Percentiles rank a stretch among this genome's conserved stretches.
Conservation (phyloP, 2,888 invertebrate species). For the Spialia ferax region DNA sequence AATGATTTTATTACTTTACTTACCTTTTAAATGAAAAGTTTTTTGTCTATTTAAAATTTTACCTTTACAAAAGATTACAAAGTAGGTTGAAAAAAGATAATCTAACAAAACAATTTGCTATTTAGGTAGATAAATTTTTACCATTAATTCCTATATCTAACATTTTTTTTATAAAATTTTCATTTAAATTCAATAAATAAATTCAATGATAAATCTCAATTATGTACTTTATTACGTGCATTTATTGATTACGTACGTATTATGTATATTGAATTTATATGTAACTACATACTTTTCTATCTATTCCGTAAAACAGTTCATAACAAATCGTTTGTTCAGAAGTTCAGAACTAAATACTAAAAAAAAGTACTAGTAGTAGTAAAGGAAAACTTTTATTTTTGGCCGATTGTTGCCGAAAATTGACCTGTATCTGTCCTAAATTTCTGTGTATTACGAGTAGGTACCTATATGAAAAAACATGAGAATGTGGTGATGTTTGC, state of each 20-base stretch:
- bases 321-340: slow-evolving; percentile 14
- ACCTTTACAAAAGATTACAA: too few relatives aligned
- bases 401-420: too few relatives aligned
- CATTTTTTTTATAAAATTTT: slow-evolving; percentile 17
- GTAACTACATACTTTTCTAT: slow-evolving; percentile 26
- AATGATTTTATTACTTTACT: too few relatives aligned
- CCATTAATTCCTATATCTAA: slow-evolving; percentile 1
- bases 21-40: too few relatives aligned
- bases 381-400: too few relatives aligned
- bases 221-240: slow-evolving; percentile 28
- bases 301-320: slow-evolving; percentile 9
- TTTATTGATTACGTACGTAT: slow-evolving; percentile 31
- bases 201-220: slow-evolving; percentile 25
- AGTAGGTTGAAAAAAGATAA: too few relatives aligned
- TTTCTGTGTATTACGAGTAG: too few relatives aligned
- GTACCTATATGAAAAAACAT: too few relatives aligned
- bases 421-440: too few relatives aligned
- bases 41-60: too few relatives aligned
- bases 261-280: slow-evolving; percentile 22
- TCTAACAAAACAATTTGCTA: neutral
- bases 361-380: too few relatives aligned
- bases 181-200: slow-evolving; percentile 22
- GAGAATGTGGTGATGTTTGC: neutral
- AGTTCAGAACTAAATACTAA: too few relatives aligned
- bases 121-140: neutral